A percentile compares a stretch with the other conserved stretches of the same genome.
Evolutionary conservation across 2,797 vertebrate genomes (phyloP).

Genomic region (Poecilia velifera): DNA sequence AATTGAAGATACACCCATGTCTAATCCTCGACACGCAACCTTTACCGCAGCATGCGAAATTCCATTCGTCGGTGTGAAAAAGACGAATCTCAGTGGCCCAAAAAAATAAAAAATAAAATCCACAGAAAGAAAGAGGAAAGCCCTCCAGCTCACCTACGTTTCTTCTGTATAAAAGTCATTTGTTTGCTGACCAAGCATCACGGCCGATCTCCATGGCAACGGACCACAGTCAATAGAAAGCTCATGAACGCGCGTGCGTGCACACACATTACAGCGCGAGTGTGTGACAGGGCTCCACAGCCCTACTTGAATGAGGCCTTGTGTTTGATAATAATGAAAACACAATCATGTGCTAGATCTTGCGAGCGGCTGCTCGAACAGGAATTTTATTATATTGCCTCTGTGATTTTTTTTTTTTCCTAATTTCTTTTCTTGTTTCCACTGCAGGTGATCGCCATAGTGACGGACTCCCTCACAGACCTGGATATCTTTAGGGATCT

Average conservation of each 20-base stretch:
- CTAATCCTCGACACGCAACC: constrained; percentile 52
- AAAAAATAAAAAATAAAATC: constrained; percentile 8
- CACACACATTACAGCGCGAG: constrained; percentile 53
- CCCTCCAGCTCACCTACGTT: constrained; percentile 51
- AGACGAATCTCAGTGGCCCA: constrained; percentile 20
- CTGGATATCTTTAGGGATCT: constrained; percentile 94
- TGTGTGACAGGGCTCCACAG: constrained; percentile 53
- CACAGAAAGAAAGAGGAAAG: constrained; percentile 31
- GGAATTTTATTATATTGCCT: constrained; percentile 67
- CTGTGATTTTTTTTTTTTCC: constrained; percentile 44
- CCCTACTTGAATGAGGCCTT: constrained; percentile 67
- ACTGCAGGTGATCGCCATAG: constrained; percentile 94
- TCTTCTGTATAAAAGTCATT: constrained; percentile 65
- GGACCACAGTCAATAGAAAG: constrained; percentile 70
- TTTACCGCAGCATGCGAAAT: constrained; percentile 55
- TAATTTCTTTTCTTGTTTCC: constrained; percentile 22
- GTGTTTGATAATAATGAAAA: constrained; percentile 71
- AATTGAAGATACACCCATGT: constrained; percentile 51
- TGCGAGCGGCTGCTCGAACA: constrained; percentile 49
- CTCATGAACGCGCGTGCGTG: constrained; percentile 55
- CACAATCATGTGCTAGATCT: constrained; percentile 61
- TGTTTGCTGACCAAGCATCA: constrained; percentile 77
- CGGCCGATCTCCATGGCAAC: constrained; percentile 75
- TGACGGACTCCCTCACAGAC: constrained; percentile 96
- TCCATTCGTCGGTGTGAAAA: constrained; percentile 51